Conservation (phyloP, 2,797 vertebrate genomes). For the Ataeniobius toweri region DNA sequence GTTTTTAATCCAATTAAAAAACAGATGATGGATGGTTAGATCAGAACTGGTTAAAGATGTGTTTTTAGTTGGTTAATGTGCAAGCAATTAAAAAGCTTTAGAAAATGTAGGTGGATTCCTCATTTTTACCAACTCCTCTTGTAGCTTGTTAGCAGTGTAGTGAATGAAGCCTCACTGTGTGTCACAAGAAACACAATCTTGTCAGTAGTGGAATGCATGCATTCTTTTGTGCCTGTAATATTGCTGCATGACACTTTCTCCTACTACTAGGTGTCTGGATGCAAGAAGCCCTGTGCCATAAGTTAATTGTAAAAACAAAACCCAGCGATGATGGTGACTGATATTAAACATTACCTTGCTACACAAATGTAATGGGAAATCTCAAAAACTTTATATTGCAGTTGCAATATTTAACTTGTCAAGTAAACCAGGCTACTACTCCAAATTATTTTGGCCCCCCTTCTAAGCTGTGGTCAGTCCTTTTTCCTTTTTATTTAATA, state of each 20-base stretch:
- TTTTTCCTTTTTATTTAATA: background rate
- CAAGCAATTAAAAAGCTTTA: background rate
- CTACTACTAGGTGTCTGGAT: background rate
- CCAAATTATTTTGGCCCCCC: background rate
- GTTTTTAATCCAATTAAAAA: background rate
- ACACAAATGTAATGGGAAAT: background rate
- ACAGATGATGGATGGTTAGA: too few relatives aligned
- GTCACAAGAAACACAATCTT: background rate
- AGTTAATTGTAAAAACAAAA: background rate
- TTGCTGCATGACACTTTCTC: conserved; percentile 5
- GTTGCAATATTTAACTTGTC: background rate
- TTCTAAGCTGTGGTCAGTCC: background rate
- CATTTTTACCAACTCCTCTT: too few relatives aligned
- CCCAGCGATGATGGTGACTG: background rate
- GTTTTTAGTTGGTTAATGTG: too few relatives aligned
- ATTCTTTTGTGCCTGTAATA: conserved; percentile 39
- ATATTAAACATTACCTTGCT: background rate
- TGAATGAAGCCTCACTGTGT: background rate
- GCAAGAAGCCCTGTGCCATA: conserved; percentile 16
- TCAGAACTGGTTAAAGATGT: too few relatives aligned
- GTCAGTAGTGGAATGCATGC: conserved; percentile 1
- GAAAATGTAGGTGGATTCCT: background rate
- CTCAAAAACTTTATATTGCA: background rate
- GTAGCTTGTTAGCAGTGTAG: background rate
- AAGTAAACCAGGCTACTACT: background rate